Conservation (phyloP, 2,113 vertebrate genomes). For the Pelodiscus sinensis region DNA sequence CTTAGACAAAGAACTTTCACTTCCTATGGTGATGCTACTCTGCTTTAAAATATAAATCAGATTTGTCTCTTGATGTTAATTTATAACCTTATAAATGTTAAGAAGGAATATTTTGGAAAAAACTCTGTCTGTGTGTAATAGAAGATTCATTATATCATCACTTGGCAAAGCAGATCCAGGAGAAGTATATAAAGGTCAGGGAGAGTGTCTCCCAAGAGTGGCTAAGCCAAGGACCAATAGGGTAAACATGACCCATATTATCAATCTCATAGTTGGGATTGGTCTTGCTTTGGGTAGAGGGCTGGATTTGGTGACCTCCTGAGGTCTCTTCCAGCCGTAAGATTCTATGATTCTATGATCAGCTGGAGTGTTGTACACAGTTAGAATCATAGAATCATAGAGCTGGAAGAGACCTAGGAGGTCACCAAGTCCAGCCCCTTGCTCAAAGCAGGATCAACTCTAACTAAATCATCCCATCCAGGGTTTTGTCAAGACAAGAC, state of each 20-base stretch:
- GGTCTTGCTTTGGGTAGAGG: too few relatives aligned
- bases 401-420: too few relatives aligned
- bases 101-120: neutral
- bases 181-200: neutral
- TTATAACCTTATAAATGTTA: neutral
- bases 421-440: too few relatives aligned
- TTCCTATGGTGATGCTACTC: neutral
- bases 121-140: neutral
- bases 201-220: neutral
- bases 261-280: too few relatives aligned
- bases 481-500: too few relatives aligned
- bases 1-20: neutral
- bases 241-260: neutral
- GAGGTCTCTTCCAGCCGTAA: too few relatives aligned
- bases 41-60: neutral
- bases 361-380: too few relatives aligned
- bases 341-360: too few relatives aligned
- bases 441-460: too few relatives aligned
- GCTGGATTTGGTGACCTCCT: too few relatives aligned
- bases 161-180: neutral
- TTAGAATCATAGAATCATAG: too few relatives aligned
- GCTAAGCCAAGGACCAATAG: neutral
- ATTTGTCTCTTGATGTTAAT: neutral
- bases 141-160: neutral
- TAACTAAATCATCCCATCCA: too few relatives aligned